Conservation (phyloP, 2,113 vertebrate genomes). For the Sturnira hondurensis region DNA sequence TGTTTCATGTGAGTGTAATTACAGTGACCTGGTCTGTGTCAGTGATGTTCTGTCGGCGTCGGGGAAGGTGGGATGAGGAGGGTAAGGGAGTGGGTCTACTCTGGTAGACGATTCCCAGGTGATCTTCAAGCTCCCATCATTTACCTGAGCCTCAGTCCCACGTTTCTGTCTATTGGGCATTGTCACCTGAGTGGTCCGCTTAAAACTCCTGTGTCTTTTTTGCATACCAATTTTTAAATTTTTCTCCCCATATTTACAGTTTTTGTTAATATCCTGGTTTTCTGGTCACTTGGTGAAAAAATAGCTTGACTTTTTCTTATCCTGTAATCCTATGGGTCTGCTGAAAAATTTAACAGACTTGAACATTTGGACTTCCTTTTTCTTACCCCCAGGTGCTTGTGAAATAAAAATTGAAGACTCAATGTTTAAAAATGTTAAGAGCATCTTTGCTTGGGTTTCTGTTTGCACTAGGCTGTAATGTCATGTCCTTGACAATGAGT, state of each 20-base stretch:
- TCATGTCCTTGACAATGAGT: neutral
- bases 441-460: conserved; percentile 6
- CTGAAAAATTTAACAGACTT: neutral
- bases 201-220: neutral
- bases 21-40: neutral
- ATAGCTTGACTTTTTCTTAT: neutral
- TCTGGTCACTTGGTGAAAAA: neutral
- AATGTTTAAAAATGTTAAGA: neutral
- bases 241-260: neutral
- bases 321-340: neutral
- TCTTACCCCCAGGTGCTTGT: neutral
- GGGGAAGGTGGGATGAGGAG: neutral
- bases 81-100: neutral
- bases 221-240: neutral
- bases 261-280: neutral
- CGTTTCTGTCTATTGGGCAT: neutral
- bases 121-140: neutral
- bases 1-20: neutral
- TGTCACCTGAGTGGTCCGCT: neutral
- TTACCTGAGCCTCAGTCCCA: neutral
- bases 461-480: neutral
- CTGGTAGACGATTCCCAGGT: neutral
- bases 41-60: neutral
- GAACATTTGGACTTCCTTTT: neutral
- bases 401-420: neutral